Conservation (phyloP, 2,113 vertebrate genomes). For the Galemys pyrenaicus region DNA sequence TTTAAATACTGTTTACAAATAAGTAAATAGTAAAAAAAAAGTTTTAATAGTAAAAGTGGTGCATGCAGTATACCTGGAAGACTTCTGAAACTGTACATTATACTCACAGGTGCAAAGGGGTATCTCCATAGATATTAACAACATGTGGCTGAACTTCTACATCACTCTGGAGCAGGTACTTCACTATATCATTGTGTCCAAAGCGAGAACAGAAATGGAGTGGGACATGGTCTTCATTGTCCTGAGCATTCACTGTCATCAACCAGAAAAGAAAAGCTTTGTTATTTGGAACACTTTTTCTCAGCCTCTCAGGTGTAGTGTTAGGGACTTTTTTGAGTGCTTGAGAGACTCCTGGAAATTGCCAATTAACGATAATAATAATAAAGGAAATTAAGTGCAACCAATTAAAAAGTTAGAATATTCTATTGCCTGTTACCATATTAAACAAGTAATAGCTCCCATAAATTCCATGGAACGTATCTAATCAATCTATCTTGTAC, state of each 20-base stretch:
- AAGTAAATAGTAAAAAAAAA: no score
- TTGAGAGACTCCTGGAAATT: conserved; percentile 21
- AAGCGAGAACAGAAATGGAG: conserved; percentile 96
- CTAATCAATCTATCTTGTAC: conserved; percentile 40
- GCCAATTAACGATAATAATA: conserved; percentile 51
- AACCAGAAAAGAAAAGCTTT: background rate
- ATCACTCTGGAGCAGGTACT: conserved; percentile 90
- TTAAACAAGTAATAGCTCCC: conserved; percentile 8
- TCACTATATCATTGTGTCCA: conserved; percentile 91
- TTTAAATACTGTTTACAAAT: no score
- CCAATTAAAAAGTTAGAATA: conserved; percentile 41
- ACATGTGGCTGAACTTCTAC: conserved; percentile 91
- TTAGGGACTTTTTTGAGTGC: background rate
- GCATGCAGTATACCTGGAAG: rapidly evolving
- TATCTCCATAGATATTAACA: conserved; percentile 97
- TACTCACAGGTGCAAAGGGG: conserved; percentile 93
- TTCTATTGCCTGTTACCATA: background rate
- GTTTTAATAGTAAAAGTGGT: background rate
- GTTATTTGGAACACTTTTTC: background rate
- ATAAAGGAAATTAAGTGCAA: conserved; percentile 54
- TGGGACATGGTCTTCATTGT: conserved; percentile 95
- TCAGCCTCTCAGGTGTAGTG: background rate
- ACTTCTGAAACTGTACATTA: rapidly evolving
- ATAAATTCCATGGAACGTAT: conserved; percentile 22
- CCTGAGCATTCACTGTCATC: conserved; percentile 92